Base-by-base conservation (phyloP, 2,797 vertebrate genomes). In the Silurus aristotelis region DNA sequence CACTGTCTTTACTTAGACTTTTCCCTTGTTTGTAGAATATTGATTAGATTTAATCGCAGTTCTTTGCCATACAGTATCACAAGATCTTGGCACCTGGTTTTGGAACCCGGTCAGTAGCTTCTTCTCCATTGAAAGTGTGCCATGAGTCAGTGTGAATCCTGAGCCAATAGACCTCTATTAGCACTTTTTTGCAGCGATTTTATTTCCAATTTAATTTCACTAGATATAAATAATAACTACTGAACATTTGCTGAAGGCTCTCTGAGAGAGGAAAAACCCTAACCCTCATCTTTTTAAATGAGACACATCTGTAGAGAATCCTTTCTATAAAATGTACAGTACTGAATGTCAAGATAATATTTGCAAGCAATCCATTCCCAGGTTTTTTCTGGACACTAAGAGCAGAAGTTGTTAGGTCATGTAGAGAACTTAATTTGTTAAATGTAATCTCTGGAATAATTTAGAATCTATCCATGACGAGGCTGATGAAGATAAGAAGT, bases 401-500 rank as follows among this genome's bases (percentile, higher is more conserved):
- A 46, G 3, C 22, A 80, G 64, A 48, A 25, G 14, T 5, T 46
- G 6, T 15, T 64, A 6, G 61, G 7, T 52, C 66, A 67, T 80
- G 43, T 20, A 19, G 46, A 2, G 14, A 12, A 0, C 52, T 67
- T 66, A 67, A 64, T 80, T 55, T 20, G 63, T 55, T 19, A 67
- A 67, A 31, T 48, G 15, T 25, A 43, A n/a, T 79, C 13, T 15
- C 22, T 4, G 20, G 8, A 14, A 20, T 64, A 64, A 66, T 64
- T 64, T 64, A 80, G 43, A 64, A 13, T 52, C 15, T 12, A n/a
- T 14, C 31, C 22, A 43, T 38, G 56, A 83, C 76, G 78, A 55
- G 71, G 71, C 80, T 48, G 71, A 20, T 87, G 73, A 77, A 73
- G 43, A 31, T 85, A 85, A 85, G 72, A 66, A 83, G 77, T 58